Evolutionary conservation across 2,888 invertebrate species (phyloP).

Genomic region (Cryptocheilus praepositus): DNA sequence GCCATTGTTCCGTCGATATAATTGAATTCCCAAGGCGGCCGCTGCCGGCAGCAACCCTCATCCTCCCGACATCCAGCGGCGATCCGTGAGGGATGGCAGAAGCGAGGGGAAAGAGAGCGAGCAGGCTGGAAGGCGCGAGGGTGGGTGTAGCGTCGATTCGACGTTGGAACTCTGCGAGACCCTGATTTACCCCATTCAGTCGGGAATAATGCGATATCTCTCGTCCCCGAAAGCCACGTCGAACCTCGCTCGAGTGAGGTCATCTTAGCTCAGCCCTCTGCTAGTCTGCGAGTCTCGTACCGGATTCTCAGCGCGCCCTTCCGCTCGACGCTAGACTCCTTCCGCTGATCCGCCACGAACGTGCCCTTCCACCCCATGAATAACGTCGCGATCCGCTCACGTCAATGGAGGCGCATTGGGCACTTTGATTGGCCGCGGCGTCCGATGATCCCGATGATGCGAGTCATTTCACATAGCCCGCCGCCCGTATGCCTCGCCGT

Average conservation of each 20-base stretch:
- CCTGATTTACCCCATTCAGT: slow-evolving; percentile 67
- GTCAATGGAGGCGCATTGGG: background rate
- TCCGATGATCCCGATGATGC: too few species aligned
- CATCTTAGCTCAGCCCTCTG: slow-evolving; percentile 35
- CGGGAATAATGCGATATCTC: slow-evolving; percentile 59
- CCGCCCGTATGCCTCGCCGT: background rate
- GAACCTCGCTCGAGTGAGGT: slow-evolving; percentile 44
- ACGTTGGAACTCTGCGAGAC: slow-evolving; percentile 57
- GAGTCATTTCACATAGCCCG: too few species aligned
- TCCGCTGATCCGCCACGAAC: too few species aligned
- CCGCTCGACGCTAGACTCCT: too few species aligned
- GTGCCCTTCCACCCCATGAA: too few species aligned
- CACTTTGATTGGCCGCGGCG: too few species aligned
- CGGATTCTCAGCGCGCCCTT: slow-evolving; percentile 1
- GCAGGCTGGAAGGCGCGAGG: background rate
- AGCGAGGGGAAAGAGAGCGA: slow-evolving; percentile 3
- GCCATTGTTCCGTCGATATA: slow-evolving; percentile 69
- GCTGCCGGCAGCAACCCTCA: slow-evolving; percentile 49
- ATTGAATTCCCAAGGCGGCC: slow-evolving; percentile 70
- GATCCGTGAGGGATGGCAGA: slow-evolving; percentile 43
- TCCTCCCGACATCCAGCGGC: slow-evolving; percentile 34
- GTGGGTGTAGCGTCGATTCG: slow-evolving; percentile 47
- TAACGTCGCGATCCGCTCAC: background rate
- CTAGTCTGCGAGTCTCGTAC: background rate
- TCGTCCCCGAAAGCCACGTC: slow-evolving; percentile 54